Evolutionary conservation across 2,888 invertebrate species (phyloP), one percentile per base, ranked within the genome.

Genomic region (Pyrrhia umbra): DNA sequence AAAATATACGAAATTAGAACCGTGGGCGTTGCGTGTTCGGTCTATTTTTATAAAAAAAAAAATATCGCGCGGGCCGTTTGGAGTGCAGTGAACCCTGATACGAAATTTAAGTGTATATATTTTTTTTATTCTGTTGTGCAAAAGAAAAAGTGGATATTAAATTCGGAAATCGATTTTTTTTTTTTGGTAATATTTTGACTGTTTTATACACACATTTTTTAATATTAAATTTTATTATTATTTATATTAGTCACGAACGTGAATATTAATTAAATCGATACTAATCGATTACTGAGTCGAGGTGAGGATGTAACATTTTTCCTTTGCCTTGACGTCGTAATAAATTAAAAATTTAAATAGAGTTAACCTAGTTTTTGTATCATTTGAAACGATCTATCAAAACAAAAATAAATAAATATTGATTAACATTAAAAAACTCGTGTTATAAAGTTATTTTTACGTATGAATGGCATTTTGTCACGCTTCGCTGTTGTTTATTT

Each of bases 11-110:
- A 77, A 85, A 72, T 87, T 82, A 81, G 85, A 80, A 72, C 61
- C 81, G 86, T 83, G 84, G 84, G 86, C 82, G 84, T 81, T 77
- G 80, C 80, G 82, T 81, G 87, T 80, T 80, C 77, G 58, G 61
- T 80, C 88, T 89, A 90, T 90, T 89, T 89, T 85, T 85, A 85
- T 83, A 78, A 84, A 88, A 85, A 88, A 85, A 84, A 85, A 82
- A 80, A 81, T 83, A 81, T 78, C 76, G 62, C 65, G 77, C 69
- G 76, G 63, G 66, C 58, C 65, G 63, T 83, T 79, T 81, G 85
- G 89, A 93, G 93, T 93, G 92, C 92, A 93, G 94, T 94, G 93
- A 90, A 84, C 91, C 83, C 75, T 81, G 75, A 75, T 64, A 79
- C 67, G 77, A 79, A 82, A 77, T 79, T 82, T 80, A 71, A 67